These are phyloP conservation scores for Sesia apiformis DNA, from an alignment of 2,888 invertebrate genomes.

Conservation along the genomic window DNA sequence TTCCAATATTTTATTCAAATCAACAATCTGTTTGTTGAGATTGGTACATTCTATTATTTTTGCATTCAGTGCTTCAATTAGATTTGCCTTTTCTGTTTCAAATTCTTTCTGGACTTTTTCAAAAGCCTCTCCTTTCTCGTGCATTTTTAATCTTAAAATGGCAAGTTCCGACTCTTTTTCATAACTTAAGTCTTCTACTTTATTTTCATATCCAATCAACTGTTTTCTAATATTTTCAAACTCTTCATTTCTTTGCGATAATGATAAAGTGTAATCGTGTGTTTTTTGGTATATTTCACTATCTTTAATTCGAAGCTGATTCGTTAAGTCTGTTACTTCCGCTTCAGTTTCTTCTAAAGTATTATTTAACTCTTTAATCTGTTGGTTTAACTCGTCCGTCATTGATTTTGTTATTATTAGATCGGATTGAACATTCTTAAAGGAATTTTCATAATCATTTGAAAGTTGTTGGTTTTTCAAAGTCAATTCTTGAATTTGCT, in stretches of 20 bases:
- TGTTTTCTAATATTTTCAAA: constrained; percentile 55
- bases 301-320: constrained; percentile 45
- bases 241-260: constrained; percentile 52
- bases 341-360: constrained; percentile 27
- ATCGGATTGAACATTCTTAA: constrained; percentile 35
- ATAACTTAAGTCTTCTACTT: constrained; percentile 60
- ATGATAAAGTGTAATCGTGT: constrained; percentile 41
- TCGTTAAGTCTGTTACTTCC: constrained; percentile 31
- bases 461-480: constrained; percentile 26
- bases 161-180: constrained; percentile 73
- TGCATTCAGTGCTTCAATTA: constrained; percentile 44
- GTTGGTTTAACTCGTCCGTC: constrained; percentile 34
- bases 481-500: constrained; percentile 39
- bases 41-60: constrained; percentile 66
- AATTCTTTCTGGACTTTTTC: constrained; percentile 33
- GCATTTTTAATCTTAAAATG: constrained; percentile 65
- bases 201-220: constrained; percentile 53
- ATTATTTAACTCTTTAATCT: constrained; percentile 27
- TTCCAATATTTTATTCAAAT: constrained; percentile 67
- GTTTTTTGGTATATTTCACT: constrained; percentile 56
- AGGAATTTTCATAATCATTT: constrained; percentile 26
- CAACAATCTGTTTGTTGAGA: constrained; percentile 63
- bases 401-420: constrained; percentile 26
- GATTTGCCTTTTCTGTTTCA: constrained; percentile 34
- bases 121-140: constrained; percentile 51